Evolutionary conservation across 2,888 invertebrate species (phyloP).

Genomic region (Cheilosia urbana): DNA sequence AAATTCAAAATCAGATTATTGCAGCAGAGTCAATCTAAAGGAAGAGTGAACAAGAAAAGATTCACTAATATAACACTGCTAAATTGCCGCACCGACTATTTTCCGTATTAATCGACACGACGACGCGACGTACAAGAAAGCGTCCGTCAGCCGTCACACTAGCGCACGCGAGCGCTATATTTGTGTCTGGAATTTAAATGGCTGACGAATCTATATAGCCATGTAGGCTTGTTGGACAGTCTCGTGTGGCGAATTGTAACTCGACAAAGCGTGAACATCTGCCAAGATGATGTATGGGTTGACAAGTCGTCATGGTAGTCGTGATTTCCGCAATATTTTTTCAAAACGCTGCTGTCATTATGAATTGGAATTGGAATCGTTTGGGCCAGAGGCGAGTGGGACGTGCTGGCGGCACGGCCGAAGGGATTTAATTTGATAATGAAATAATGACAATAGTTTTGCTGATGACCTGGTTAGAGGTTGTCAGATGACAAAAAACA

Average conservation of each 20-base stretch:
- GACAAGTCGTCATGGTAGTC: not conserved
- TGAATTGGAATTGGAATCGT: not conserved
- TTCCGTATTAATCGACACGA: constrained; percentile 1
- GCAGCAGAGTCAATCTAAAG: not conserved
- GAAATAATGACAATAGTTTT: constrained; percentile 57
- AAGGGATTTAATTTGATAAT: constrained; percentile 63
- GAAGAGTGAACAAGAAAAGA: not conserved
- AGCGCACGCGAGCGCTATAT: constrained; percentile 53
- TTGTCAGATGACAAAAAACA: constrained; percentile 8
- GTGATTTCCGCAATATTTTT: constrained; percentile 53
- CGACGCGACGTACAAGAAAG: constrained; percentile 16
- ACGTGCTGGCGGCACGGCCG: not conserved
- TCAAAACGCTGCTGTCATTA: constrained; percentile 2
- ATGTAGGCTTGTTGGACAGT: not conserved
- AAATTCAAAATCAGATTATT: constrained; percentile 53
- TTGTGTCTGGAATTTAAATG: constrained; percentile 53
- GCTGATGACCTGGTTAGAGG: constrained; percentile 55
- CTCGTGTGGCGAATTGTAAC: constrained; percentile 7
- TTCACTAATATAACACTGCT: constrained; percentile 35
- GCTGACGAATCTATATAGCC: not conserved
- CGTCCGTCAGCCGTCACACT: constrained; percentile 1
- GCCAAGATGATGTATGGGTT: constrained; percentile 15
- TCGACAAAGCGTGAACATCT: constrained; percentile 34
- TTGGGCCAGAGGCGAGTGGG: constrained; percentile 6
- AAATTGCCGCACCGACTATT: constrained; percentile 20